phyloP scores from a whole-genome alignment of 2,888 invertebrate genomes.

The Oegoconia quadripuncta region DNA sequence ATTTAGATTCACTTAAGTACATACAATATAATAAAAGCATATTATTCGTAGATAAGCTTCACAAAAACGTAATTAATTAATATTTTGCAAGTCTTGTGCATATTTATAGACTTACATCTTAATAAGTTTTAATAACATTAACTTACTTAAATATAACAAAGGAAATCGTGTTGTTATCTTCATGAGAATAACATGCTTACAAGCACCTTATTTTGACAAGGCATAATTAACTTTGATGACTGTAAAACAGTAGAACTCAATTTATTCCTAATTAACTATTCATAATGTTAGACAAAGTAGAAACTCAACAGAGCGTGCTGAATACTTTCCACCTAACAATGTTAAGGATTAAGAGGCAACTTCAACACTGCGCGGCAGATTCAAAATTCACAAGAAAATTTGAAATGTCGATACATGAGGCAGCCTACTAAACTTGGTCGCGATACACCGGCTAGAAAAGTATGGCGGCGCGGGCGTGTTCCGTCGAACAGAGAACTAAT shows the following conservation, averaged over 20 bases:
- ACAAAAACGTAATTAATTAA: too few species aligned
- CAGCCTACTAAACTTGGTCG: conserved; percentile 13
- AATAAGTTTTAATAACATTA: too few species aligned
- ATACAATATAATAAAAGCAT: too few species aligned
- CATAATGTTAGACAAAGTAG: conserved; percentile 43
- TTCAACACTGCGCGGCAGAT: conserved; percentile 4
- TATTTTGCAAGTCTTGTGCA: too few species aligned
- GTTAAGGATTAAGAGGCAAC: conserved; percentile 56
- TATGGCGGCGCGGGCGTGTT: conserved; percentile 55
- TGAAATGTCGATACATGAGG: neutral
- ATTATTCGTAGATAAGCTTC: too few species aligned
- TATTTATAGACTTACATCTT: too few species aligned
- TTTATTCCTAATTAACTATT: conserved; percentile 59
- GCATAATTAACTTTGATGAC: conserved; percentile 3
- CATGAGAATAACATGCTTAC: neutral
- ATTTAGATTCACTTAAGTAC: too few species aligned
- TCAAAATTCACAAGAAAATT: conserved; percentile 1
- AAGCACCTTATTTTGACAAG: neutral
- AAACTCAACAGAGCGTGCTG: conserved; percentile 42
- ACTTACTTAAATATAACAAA: too few species aligned
- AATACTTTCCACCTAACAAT: conserved; percentile 56
- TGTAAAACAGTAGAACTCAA: conserved; percentile 33
- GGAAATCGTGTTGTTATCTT: too few species aligned
- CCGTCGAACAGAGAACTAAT: conserved; percentile 62
- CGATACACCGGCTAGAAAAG: conserved; percentile 41